Evolutionary conservation across 2,797 vertebrate genomes (phyloP).

Genomic region (Protosalanx chinensis): DNA sequence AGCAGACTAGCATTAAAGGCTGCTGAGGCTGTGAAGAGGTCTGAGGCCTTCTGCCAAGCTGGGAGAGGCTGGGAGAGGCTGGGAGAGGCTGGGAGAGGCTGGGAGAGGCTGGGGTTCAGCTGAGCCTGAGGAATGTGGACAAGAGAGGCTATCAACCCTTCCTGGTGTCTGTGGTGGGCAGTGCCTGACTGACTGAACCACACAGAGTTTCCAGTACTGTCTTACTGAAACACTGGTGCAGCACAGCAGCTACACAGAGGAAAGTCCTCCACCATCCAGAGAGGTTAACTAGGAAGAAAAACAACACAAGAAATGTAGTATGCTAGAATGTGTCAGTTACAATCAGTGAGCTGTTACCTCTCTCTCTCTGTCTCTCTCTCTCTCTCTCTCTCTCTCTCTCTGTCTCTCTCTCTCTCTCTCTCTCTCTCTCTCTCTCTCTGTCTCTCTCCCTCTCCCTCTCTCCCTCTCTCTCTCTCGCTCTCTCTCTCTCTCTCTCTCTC

Average conservation of each 20-base stretch:
- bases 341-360: slow-evolving; percentile 18
- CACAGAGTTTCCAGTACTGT: too few species aligned
- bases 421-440: too few species aligned
- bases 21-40: slow-evolving; percentile 9
- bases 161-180: slow-evolving; percentile 49
- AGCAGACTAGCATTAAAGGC: not conserved
- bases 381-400: too few species aligned
- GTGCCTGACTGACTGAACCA: slow-evolving; percentile 45
- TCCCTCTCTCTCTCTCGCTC: too few species aligned
- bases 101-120: slow-evolving; percentile 49
- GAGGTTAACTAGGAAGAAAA: slow-evolving; percentile 11
- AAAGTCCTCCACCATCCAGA: slow-evolving; percentile 36
- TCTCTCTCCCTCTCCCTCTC: too few species aligned
- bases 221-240: too few species aligned
- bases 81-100: too few species aligned
- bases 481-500: too few species aligned
- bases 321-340: slow-evolving; percentile 39
- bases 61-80: too few species aligned
- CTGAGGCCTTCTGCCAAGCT: too few species aligned
- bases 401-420: not conserved
- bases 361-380: not conserved
- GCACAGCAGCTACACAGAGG: slow-evolving; percentile 27
- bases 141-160: slow-evolving; percentile 48
- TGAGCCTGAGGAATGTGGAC: slow-evolving; percentile 45
- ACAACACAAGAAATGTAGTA: slow-evolving; percentile 33